A percentile compares a stretch with the other conserved stretches of the same genome.
Evolutionary conservation across 2,797 vertebrate genomes (phyloP).

Genomic region (Sebastes jordani): DNA sequence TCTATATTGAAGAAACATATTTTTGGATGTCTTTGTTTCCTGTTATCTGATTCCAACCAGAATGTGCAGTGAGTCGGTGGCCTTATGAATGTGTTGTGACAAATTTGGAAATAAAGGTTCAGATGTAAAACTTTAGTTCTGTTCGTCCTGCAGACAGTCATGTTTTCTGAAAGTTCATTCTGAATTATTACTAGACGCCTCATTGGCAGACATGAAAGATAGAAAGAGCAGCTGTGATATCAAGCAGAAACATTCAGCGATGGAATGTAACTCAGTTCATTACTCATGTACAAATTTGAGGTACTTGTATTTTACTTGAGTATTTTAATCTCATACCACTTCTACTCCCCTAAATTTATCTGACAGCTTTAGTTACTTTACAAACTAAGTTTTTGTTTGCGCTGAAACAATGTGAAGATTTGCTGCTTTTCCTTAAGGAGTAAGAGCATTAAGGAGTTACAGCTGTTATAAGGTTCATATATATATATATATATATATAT

Average conservation of each 20-base stretch:
- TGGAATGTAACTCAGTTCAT: too few species aligned
- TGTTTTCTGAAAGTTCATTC: neutral
- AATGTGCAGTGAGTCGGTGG: slow-evolving; percentile 57
- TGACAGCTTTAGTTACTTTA: neutral
- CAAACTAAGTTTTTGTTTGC: neutral
- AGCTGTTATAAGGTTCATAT: too few species aligned
- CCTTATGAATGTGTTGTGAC: slow-evolving; percentile 59
- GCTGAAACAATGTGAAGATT: neutral
- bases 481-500: too few species aligned
- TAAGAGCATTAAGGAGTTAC: too few species aligned
- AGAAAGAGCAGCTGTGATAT: too few species aligned
- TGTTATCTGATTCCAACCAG: slow-evolving; percentile 22
- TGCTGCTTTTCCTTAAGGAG: too few species aligned
- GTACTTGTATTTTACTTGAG: neutral
- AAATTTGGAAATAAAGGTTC: slow-evolving; percentile 53
- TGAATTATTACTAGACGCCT: neutral
- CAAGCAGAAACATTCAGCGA: too few species aligned
- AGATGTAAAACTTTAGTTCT: neutral
- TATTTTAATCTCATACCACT: neutral
- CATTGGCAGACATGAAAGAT: too few species aligned
- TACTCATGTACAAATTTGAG: neutral
- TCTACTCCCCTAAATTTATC: neutral
- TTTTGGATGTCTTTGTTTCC: slow-evolving; percentile 30
- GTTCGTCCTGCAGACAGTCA: neutral
- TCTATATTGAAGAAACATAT: slow-evolving; percentile 17